Conservation (phyloP, 2,797 vertebrate species). For the Alca torda region DNA sequence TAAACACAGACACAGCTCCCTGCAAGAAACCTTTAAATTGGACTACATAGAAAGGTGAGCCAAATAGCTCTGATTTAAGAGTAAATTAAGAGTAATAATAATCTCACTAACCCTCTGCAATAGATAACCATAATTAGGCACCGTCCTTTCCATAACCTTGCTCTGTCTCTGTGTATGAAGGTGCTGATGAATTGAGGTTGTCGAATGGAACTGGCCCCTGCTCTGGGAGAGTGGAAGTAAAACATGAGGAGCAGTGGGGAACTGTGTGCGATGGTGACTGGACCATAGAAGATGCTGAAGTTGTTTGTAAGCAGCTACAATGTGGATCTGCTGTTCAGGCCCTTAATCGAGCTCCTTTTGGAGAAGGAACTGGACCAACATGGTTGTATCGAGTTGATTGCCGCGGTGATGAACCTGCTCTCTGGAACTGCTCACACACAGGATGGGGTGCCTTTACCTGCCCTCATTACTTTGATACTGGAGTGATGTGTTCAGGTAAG, state of each 20-base stretch:
- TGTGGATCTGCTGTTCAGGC: slow-evolving; percentile 66
- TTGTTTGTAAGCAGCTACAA: slow-evolving; percentile 69
- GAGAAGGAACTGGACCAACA: slow-evolving; percentile 65
- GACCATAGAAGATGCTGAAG: slow-evolving; percentile 68
- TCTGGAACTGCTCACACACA: slow-evolving; percentile 66
- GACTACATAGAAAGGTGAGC: background rate
- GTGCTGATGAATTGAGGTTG: slow-evolving; percentile 66
- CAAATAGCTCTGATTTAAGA: background rate
- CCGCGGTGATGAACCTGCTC: slow-evolving; percentile 50
- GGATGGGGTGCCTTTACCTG: slow-evolving; percentile 70
- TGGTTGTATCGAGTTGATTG: slow-evolving; percentile 71
- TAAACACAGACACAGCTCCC: background rate
- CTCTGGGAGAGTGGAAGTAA: slow-evolving; percentile 78
- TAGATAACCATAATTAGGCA: background rate
- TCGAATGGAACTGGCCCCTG: slow-evolving; percentile 59
- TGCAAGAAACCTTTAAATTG: background rate
- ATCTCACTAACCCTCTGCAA: background rate
- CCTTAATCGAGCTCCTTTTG: slow-evolving; percentile 48
- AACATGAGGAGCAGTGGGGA: slow-evolving; percentile 74
- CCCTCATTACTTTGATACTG: slow-evolving; percentile 55
- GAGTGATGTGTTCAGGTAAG: slow-evolving; percentile 75
- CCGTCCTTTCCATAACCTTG: background rate
- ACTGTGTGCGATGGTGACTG: slow-evolving; percentile 75
- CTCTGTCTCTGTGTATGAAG: slow-evolving; percentile 37
- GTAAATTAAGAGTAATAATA: background rate